Conservation (phyloP, 1,140 invertebrate species). For the Stegodyphus dumicola region DNA sequence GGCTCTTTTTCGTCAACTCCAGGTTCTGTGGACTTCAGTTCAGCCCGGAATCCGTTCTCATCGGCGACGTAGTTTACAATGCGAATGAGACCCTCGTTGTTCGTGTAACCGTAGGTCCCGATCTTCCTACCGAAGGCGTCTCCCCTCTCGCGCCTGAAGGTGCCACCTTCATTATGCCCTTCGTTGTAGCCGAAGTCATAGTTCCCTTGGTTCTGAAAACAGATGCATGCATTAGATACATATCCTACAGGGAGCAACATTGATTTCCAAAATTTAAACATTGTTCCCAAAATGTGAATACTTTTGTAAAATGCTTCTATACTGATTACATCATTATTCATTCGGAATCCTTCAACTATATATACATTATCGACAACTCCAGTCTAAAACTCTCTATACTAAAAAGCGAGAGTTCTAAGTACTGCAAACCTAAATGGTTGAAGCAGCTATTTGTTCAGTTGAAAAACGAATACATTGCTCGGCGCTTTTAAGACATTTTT, state of each 20-base stretch:
- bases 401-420: no score
- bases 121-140: conserved; percentile 63
- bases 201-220: conserved; percentile 61
- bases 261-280: not conserved
- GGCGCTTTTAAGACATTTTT: no score
- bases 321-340: no score
- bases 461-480: no score
- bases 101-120: conserved; percentile 64
- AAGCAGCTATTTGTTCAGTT: no score
- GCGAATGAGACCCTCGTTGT: conserved; percentile 64
- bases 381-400: no score
- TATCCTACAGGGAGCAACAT: not conserved
- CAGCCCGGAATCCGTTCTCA: conserved; percentile 62
- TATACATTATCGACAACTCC: no score
- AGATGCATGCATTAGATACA: no score
- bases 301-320: no score
- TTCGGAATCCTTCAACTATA: no score
- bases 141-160: conserved; percentile 64
- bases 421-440: no score
- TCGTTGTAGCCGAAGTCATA: conserved; percentile 65
- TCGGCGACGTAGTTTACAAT: conserved; percentile 66
- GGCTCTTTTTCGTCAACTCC: conserved; percentile 64
- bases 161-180: conserved; percentile 64
- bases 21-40: conserved; percentile 64
- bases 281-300: no score